Base-by-base conservation (phyloP, 2,113 vertebrate genomes). In the Oostethus manadensis region DNA sequence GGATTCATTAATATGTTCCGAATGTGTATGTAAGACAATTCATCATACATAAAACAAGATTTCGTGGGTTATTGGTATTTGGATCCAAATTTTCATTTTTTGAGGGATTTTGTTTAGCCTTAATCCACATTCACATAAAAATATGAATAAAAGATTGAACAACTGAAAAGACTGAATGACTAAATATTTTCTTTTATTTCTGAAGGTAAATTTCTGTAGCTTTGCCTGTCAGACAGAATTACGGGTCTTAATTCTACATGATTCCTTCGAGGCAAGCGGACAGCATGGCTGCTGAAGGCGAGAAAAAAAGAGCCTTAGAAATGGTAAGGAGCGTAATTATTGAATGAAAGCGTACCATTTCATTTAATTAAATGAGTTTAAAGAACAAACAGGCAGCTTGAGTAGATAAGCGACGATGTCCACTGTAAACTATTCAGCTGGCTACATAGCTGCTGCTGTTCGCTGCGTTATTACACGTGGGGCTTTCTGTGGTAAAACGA, bases 251-350 rank as follows among this genome's bases (percentile, higher is more conserved):
- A 10, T 1, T 0, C 2, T 0, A 0, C 0, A 0, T 1, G 0
- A 33, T 33, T 5, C 0, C 0, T 2, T 1, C 20, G n/a, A 46
- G 11, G 38, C 61, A 33, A 77, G 86, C 78, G 84, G 89, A 40
- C 76, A 89, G 82, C 86, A 92, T 92, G 91, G 89, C 89, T 17
- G 83, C 43, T 1, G 86, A 87, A 47, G 65, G 67, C 8, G 87
- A 82, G 33, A 88, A 78, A 78, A 91, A 88, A 59, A 70, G 82
- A 0, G 82, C 77, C 8, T 66, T 94, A 54, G 90, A 93, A 66
- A 90, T 89, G 90, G 93, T 93, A 72, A 84, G 76, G 9, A 7
- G 1, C 11, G 3, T 55, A 40, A 15, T 21, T 33, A 35, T 51
- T 8, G 15, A 14, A 54, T 10, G 20, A 18, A 17, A 8, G 14